Base-by-base conservation (phyloP, 2,888 invertebrate species). In the Malthinus flaveolus region DNA sequence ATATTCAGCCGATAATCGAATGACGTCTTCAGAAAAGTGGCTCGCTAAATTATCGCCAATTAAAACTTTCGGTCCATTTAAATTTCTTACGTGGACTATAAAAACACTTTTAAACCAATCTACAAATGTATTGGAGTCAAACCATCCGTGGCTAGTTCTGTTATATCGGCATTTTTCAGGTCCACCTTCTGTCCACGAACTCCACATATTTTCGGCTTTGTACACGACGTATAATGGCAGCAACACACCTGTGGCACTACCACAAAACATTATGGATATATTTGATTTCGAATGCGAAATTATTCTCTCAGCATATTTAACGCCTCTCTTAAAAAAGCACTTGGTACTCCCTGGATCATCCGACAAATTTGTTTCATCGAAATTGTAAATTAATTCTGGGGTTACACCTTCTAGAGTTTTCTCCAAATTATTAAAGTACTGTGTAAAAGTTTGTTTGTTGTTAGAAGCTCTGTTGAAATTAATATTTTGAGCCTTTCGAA, bases 1-100 rank as follows among this genome's bases (percentile, higher is more conserved):
- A 53, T 71, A 62, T 33, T 67, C 60, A n/a, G n/a, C 50, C 70
- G 57, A 61, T 73, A 75, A 31, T 54, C n/a, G n/a, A n/a, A n/a
- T n/a, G n/a, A n/a, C n/a, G 11, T 44, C 62, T 31, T 7, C 74
- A 15, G 49, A 74, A 33, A 71, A 51, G 36, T 74, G 73, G 37
- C 3, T 3, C 2, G 3, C 5, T 23, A 23, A 23, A 23, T 23
- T 23, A 5, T 23, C 23, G 2, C 23, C 23, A 23, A 23, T 23
- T 3, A 23, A 2, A 23, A 23, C 23, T 23, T 23, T 23, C 5
- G 23, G 23, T 23, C 23, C 23, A 5, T 23, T 23, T 23, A 2
- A 23, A 5, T 23, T 3, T 23, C n/a, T n/a, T n/a, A n/a, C n/a
- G n/a, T 23, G 23, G 23, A n/a, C n/a, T n/a, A n/a, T 23, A 23